These are phyloP conservation scores for Eubucco bourcierii DNA, from an alignment of 2,113 vertebrate species.

Conservation along the genomic window DNA sequence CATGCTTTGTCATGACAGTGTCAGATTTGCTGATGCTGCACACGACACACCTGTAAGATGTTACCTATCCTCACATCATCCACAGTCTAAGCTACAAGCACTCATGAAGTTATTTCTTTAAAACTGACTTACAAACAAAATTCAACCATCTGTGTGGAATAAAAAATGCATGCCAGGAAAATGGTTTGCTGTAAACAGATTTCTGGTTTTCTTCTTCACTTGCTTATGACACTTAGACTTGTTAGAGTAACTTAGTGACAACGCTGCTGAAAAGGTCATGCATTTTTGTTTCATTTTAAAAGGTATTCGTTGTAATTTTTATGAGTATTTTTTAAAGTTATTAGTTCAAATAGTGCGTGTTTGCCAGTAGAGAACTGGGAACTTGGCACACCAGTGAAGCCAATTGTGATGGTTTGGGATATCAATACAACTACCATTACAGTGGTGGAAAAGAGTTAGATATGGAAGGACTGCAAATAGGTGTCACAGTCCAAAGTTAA, in stretches of 20 bases:
- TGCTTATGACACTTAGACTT: neutral
- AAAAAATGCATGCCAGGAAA: neutral
- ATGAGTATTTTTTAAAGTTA: neutral
- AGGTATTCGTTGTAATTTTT: neutral
- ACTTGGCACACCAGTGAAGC: neutral
- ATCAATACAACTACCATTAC: neutral
- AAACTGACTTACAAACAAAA: neutral
- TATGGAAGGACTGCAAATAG: neutral
- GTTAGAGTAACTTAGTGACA: neutral
- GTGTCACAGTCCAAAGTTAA: neutral
- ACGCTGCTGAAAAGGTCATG: neutral
- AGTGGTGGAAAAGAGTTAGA: neutral
- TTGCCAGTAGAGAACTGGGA: neutral
- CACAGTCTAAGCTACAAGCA: neutral
- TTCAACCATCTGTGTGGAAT: neutral
- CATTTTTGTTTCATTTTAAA: neutral
- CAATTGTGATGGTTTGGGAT: no score
- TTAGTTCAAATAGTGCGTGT: neutral
- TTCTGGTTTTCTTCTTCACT: neutral
- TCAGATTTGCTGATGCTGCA: neutral
- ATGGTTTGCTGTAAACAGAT: neutral
- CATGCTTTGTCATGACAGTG: neutral
- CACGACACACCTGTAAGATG: accelerated
- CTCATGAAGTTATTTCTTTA: neutral
- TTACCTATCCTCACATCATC: neutral